Evolutionary conservation across 1,140 invertebrate species (phyloP).

Genomic region (Aphis gossypii): DNA sequence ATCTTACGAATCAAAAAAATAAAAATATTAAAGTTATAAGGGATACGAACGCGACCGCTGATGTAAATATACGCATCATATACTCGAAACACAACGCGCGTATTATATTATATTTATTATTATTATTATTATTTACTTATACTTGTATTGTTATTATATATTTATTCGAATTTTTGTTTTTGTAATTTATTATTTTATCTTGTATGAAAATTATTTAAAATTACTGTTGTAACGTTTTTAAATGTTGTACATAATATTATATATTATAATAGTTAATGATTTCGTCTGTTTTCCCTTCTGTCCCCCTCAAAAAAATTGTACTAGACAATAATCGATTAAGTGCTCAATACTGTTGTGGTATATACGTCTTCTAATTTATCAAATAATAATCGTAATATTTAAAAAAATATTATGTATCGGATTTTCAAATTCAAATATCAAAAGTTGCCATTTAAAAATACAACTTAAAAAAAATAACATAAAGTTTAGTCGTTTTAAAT

Average conservation of each 20-base stretch:
- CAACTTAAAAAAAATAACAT: neutral
- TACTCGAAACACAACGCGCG: neutral
- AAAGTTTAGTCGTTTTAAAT: neutral
- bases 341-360: neutral
- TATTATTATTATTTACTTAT: neutral
- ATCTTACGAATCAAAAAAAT: conserved; percentile 30
- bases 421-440: neutral
- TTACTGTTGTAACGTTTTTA: neutral
- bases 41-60: neutral
- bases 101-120: neutral
- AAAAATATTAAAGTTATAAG: neutral
- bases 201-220: neutral
- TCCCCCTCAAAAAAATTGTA: neutral
- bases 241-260: neutral
- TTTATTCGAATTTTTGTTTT: conserved; percentile 16
- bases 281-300: neutral
- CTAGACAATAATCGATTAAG: neutral
- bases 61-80: neutral
- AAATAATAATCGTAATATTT: neutral
- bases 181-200: conserved; percentile 17
- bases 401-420: neutral
- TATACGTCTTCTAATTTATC: neutral
- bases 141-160: conserved; percentile 4
- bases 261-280: neutral
- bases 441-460: neutral